Conservation (phyloP, 2,797 vertebrate genomes). For the Gymnoscopelus braueri region DNA sequence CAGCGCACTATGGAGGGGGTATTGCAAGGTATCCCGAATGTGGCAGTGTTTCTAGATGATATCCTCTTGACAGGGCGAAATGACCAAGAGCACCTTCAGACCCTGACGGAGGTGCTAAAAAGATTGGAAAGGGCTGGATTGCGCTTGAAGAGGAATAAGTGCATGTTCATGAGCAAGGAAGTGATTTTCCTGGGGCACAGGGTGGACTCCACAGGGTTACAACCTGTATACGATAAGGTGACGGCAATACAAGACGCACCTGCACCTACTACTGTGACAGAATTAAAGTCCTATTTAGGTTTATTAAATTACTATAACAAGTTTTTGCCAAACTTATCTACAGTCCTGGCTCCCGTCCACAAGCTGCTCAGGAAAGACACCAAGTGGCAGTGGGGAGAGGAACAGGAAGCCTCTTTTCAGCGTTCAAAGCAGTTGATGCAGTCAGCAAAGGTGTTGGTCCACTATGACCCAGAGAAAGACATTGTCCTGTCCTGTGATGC, state of each 20-base stretch:
- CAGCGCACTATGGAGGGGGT: constrained; percentile 27
- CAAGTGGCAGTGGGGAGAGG: constrained; percentile 15
- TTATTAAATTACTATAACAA: constrained; percentile 39
- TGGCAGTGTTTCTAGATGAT: constrained; percentile 37
- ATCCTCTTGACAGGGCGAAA: constrained; percentile 19
- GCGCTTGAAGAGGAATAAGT: constrained; percentile 18
- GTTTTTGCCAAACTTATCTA: constrained; percentile 33
- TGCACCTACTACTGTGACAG: constrained; percentile 10
- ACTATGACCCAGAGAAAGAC: constrained; percentile 11
- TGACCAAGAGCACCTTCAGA: constrained; percentile 21
- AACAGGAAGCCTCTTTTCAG: constrained; percentile 13
- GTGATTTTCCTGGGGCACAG: constrained; percentile 20
- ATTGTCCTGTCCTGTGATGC: constrained; percentile 17
- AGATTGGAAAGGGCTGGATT: constrained; percentile 15
- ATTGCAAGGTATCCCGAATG: constrained; percentile 12
- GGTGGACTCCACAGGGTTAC: constrained; percentile 20
- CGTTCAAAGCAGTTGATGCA: background rate
- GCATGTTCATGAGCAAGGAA: constrained; percentile 17
- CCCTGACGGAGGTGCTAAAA: constrained; percentile 2
- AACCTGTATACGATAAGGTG: constrained; percentile 26
- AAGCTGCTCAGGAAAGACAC: constrained; percentile 7
- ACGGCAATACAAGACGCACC: constrained; percentile 18
- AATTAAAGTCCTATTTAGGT: constrained; percentile 29
- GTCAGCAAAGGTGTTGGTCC: too few relatives aligned
- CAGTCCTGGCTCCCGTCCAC: constrained; percentile 21